Evolutionary conservation across 2,113 vertebrate genomes (phyloP), one percentile per base, ranked within the genome.

Genomic region (Thomomys bottae): DNA sequence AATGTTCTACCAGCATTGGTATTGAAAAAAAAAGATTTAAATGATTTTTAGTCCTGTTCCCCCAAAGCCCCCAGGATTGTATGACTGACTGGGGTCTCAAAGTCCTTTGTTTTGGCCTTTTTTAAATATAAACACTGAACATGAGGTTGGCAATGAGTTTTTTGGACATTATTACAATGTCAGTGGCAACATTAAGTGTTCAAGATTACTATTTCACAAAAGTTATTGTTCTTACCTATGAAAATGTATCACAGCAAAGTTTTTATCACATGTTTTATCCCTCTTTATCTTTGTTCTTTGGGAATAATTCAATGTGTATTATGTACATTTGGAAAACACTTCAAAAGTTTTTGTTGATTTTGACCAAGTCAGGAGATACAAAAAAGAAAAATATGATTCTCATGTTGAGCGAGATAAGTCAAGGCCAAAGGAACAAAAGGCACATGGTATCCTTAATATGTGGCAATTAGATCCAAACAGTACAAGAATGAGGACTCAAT

Each of bases 61-160:
- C n/a, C n/a, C n/a, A n/a, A n/a, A n/a, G n/a, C n/a, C n/a, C n/a
- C n/a, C 36, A 81, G 30, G 76, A 83, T 49, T 91, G 21, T 59
- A 18, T 91, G 94, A 90, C 76, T 84, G 64, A 40, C 21, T 94
- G 90, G 61, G 18, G 72, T 61, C 34, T 89, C 42, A 83, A 87
- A 78, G 34, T 88, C 32, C 57, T 84, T 89, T 87, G 67, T 9
- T 92, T 84, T 91, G 23, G 40, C 45, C 32, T 40, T 82, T 92
- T 88, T 68, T 87, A 8, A n/a, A 72, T 89, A 88, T 59, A 93
- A 95, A 91, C 61, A 84, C 17, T 92, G 7, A 91, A 89, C 28
- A 76, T 93, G 23, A 79, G 17, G 8, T 64, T 79, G 77, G 26
- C 67, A 90, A 63, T 54, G 72, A 77, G 17, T 67, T 89, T 26